A percentile compares a stretch with the other conserved stretches of the same genome.
Conservation (phyloP, 2,113 vertebrate genomes). For the Tachuris rubrigastra region DNA sequence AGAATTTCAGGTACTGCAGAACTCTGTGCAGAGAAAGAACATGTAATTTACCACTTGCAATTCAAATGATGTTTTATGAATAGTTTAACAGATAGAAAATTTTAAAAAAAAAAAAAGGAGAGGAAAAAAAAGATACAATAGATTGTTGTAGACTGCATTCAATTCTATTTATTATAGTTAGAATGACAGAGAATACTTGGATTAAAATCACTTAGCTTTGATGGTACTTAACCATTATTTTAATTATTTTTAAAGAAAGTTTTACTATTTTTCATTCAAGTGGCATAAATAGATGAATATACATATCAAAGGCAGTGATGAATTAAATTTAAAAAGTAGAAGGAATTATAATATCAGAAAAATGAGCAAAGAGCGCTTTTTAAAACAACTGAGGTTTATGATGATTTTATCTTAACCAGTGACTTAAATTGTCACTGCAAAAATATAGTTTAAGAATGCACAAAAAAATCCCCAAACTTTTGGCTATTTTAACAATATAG, state of each 20-base stretch:
- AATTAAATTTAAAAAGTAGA: background rate
- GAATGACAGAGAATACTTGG: background rate
- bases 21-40: background rate
- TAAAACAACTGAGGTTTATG: background rate
- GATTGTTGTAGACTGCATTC: background rate
- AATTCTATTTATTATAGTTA: background rate
- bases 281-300: background rate
- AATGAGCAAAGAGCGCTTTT: background rate
- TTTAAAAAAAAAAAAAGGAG: accelerated
- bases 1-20: background rate
- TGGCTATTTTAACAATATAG: background rate
- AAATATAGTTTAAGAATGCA: background rate
- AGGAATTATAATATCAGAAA: background rate
- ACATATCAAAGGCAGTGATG: background rate
- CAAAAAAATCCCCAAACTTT: background rate
- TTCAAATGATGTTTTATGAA: background rate
- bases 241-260: background rate
- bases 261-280: background rate
- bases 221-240: background rate
- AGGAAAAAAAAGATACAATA: background rate
- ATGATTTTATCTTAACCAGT: background rate
- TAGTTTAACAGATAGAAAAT: background rate
- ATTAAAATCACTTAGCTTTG: background rate
- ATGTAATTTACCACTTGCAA: background rate
- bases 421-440: background rate